These are phyloP conservation scores for Etheostoma perlongum DNA, from an alignment of 2,797 vertebrate species.

Conservation along the genomic window DNA sequence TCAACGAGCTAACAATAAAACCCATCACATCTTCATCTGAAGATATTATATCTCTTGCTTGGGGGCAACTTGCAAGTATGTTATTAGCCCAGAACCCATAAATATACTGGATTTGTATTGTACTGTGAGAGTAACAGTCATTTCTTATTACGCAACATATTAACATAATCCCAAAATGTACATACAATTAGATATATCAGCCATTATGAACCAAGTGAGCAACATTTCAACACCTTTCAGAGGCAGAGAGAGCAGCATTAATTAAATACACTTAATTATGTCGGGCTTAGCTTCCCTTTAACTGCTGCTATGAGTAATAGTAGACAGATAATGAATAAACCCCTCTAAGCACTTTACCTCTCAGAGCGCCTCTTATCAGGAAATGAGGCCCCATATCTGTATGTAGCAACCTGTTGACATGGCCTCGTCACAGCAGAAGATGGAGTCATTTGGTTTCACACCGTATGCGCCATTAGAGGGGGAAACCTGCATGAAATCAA, in stretches of 20 bases:
- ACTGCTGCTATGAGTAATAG: conserved; percentile 56
- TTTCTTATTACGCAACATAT: conserved; percentile 2
- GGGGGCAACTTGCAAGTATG: conserved; percentile 16
- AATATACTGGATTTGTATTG: conserved; percentile 22
- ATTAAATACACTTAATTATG: conserved; percentile 68
- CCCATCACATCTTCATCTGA: conserved; percentile 43
- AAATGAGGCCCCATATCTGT: conserved; percentile 36
- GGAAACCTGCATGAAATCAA: conserved; percentile 26
- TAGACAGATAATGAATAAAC: conserved; percentile 60
- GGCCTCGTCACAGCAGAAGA: conserved; percentile 23
- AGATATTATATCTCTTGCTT: conserved; percentile 51
- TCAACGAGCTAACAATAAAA: conserved; percentile 49
- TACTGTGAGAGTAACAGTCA: background rate
- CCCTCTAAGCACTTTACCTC: conserved; percentile 50
- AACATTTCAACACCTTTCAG: conserved; percentile 48
- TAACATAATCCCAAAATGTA: conserved; percentile 30
- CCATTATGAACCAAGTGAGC: conserved; percentile 36
- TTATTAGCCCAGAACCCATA: conserved; percentile 46
- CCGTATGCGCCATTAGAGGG: background rate
- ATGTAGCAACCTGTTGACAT: conserved; percentile 50
- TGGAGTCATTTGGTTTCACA: conserved; percentile 32
- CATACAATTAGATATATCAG: conserved; percentile 44
- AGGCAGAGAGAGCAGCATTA: conserved; percentile 46
- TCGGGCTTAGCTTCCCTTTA: conserved; percentile 51
- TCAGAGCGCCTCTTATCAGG: conserved; percentile 46